Conservation (phyloP, 2,888 invertebrate genomes). For the Archips crataeganus region DNA sequence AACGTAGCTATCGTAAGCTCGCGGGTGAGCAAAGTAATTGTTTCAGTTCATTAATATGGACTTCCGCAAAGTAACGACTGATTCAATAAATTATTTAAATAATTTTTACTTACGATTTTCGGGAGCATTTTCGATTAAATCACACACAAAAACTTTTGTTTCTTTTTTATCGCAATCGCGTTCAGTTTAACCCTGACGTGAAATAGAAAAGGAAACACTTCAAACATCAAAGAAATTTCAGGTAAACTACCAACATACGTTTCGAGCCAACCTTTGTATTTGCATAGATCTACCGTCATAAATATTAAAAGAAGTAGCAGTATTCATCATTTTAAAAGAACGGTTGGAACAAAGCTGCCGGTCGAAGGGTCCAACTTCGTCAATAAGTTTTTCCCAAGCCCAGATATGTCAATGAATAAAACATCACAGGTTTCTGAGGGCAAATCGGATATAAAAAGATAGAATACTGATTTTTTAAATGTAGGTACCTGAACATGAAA, state of each 20-base stretch:
- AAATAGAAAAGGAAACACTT: not conserved
- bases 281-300: conserved; percentile 26
- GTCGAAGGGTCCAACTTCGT: conserved; percentile 19
- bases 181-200: not conserved
- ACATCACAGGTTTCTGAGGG: conserved; percentile 30
- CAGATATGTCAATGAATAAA: conserved; percentile 39
- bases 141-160: not conserved
- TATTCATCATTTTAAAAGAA: conserved; percentile 31
- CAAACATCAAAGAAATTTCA: conserved; percentile 18
- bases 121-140: not conserved
- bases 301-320: conserved; percentile 19
- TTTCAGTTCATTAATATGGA: no score
- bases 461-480: not conserved
- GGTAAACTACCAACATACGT: conserved; percentile 17
- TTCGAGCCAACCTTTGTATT: conserved; percentile 21
- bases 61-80: no score
- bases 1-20: no score
- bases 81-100: no score
- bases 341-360: conserved; percentile 2
- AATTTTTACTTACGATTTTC: not conserved
- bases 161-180: not conserved
- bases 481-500: not conserved
- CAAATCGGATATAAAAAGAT: not conserved
- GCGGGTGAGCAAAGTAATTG: no score
- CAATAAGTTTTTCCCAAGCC: conserved; percentile 17